phyloP scores from a whole-genome alignment of 2,113 vertebrate genomes.

The Nycticorax nycticorax region DNA sequence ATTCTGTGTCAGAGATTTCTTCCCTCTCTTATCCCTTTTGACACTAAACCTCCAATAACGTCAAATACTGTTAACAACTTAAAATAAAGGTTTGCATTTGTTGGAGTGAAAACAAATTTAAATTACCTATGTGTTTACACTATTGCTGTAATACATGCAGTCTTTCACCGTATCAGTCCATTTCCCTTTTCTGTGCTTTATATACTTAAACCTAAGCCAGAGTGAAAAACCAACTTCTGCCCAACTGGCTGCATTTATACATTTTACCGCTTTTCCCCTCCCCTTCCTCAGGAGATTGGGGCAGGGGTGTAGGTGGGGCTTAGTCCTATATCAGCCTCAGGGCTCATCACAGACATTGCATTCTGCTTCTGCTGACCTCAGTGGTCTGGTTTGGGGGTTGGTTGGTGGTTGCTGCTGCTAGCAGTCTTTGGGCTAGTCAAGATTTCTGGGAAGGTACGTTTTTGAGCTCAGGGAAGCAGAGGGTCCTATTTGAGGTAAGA shows the following conservation, averaged over 20 bases:
- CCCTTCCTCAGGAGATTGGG: background rate
- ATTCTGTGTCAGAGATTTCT: background rate
- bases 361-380: background rate
- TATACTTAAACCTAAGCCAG: background rate
- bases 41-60: background rate
- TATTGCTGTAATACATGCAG: background rate
- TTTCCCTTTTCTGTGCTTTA: background rate
- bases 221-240: background rate
- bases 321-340: background rate
- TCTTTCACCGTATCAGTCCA: background rate
- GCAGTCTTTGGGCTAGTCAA: background rate
- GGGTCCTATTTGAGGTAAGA: background rate
- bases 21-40: background rate
- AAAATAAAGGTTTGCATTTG: background rate
- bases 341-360: no score
- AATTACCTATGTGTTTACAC: background rate
- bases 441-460: background rate
- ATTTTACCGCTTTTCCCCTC: background rate
- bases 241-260: background rate
- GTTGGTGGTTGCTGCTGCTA: background rate
- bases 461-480: background rate
- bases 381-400: background rate
- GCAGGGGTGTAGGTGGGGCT: background rate
- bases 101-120: background rate
- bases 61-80: no score